Conservation (phyloP, 1,140 invertebrate species). For the Aphelinus atriplicis region DNA sequence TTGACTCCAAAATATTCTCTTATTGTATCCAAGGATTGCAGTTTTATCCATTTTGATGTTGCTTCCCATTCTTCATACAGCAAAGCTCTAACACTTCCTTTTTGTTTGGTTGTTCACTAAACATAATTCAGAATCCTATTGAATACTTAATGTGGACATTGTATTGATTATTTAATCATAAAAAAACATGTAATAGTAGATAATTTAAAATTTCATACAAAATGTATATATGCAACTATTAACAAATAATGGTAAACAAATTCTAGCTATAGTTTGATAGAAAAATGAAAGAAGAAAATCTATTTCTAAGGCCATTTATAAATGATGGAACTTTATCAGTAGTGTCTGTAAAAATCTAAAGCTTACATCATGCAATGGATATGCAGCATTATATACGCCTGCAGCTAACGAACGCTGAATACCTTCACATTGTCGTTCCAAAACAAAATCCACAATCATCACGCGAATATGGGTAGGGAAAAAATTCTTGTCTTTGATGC, state of each 20-base stretch:
- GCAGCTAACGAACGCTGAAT: slow-evolving; percentile 80
- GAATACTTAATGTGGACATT: no score
- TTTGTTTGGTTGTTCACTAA: slow-evolving; percentile 63
- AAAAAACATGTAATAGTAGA: neutral
- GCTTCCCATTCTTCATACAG: slow-evolving; percentile 69
- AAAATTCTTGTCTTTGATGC: slow-evolving; percentile 76
- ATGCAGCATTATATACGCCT: slow-evolving; percentile 78
- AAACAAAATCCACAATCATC: slow-evolving; percentile 82
- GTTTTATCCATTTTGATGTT: slow-evolving; percentile 71
- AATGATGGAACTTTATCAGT: no score
- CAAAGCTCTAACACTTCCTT: slow-evolving; percentile 64
- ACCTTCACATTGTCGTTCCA: slow-evolving; percentile 75
- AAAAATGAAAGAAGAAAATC: no score
- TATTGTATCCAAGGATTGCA: slow-evolving; percentile 87
- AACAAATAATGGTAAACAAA: slow-evolving; percentile 9
- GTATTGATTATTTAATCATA: no score
- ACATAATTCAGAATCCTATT: no score
- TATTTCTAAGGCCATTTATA: no score
- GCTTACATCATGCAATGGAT: slow-evolving; percentile 82
- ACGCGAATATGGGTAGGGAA: slow-evolving; percentile 78
- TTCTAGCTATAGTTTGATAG: no score
- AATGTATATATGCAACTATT: neutral
- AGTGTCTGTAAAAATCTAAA: no score
- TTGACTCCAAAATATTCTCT: slow-evolving; percentile 89
- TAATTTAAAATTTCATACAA: no score